Evolutionary conservation across 2,797 vertebrate genomes (phyloP), one percentile per base, ranked within the genome.

Genomic region (Perodicticus potto): DNA sequence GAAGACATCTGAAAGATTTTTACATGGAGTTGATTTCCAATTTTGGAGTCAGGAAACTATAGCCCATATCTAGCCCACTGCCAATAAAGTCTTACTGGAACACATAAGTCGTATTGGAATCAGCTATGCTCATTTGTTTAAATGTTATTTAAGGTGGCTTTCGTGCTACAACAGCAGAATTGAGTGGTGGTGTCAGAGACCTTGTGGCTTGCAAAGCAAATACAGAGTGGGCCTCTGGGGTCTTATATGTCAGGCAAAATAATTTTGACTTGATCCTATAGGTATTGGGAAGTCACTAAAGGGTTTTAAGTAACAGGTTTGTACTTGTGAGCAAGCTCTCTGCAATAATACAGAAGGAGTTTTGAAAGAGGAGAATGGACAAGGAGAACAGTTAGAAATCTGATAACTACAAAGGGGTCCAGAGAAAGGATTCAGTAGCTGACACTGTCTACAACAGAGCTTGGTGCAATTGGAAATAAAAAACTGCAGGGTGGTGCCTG

Each of bases 311-410:
- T 72, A 29, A 80, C 17, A 45, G 5, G 29, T 67, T 78, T 94
- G 40, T 82, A 55, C 91, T 94, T 93, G 61, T 91, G 78, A 93
- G 67, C 45, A 49, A 3, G 45, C 74, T 83, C 43, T 93, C 92
- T 88, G 13, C 57, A 86, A 32, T 16, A 89, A 20, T 65, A 27
- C 7, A 72, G 40, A 86, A 25, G 7, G 14, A 16, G 12, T 70
- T 74, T 89, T 70, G 63, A 67, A 86, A 37, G 43, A 88, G 12
- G 23, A 78, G 23, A 59, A 37, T 86, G 12, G 20, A 32, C 13
- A 32, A 43, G 34, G 37, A 70, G 14, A 43, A 53, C 7, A 77
- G 16, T 63, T 40, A 22, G 55, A 90, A 70, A 3, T 45, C 49
- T 85, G 43, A 40, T 67, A 67, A 32, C 1, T 27, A 2, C 59